A percentile compares a stretch with the other conserved stretches of the same genome.
Conservation (phyloP, 1,140 invertebrate species). For the Leguminivora glycinivorella region DNA sequence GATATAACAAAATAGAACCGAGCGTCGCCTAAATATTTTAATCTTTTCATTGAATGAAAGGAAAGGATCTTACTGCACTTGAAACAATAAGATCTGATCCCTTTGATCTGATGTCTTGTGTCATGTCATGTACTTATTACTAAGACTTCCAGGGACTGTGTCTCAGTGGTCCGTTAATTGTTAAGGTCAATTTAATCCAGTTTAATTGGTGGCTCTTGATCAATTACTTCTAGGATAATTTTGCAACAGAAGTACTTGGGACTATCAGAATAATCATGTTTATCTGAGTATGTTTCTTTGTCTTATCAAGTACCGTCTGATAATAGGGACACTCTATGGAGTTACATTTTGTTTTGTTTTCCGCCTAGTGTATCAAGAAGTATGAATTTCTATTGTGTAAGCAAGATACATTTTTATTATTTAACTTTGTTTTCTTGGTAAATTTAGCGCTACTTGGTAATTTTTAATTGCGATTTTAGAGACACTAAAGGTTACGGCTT, state of each 20-base stretch:
- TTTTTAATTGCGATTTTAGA: no score
- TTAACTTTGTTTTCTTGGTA: not conserved
- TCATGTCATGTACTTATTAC: no score
- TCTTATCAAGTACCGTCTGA: slow-evolving; percentile 12
- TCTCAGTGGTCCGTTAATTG: slow-evolving; percentile 53
- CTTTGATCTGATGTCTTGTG: no score
- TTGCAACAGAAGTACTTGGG: slow-evolving; percentile 9
- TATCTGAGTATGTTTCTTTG: slow-evolving; percentile 18
- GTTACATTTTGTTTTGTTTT: not conserved
- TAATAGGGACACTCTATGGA: not conserved
- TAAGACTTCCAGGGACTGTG: slow-evolving; percentile 28
- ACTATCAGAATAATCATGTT: not conserved
- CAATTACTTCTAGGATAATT: slow-evolving; percentile 45
- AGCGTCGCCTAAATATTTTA: no score
- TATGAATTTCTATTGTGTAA: not conserved
- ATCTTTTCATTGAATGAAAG: no score
- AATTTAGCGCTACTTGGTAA: not conserved
- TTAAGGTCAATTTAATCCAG: slow-evolving; percentile 72
- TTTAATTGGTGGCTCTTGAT: slow-evolving; percentile 56
- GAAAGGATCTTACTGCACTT: no score
- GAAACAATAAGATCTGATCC: no score
- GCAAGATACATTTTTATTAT: not conserved
- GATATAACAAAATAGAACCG: no score
- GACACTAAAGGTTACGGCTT: no score
- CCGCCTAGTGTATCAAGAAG: not conserved